Evolutionary conservation across 2,888 invertebrate species (phyloP).

Genomic region (Xylophagus ater): DNA sequence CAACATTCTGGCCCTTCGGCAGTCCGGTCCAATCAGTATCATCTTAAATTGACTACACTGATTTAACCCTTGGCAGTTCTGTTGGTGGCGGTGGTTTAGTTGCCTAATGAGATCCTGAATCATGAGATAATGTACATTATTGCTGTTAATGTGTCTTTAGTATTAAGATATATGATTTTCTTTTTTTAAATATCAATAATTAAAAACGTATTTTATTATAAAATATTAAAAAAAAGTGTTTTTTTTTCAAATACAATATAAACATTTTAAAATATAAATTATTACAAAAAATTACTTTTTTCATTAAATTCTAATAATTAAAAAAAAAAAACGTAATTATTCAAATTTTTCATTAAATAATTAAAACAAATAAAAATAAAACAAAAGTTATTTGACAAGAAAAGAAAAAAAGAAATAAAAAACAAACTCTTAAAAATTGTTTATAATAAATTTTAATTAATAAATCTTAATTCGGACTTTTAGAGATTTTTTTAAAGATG

Average conservation of each 20-base stretch:
- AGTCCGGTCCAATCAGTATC: too few species aligned
- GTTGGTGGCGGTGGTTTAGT: too few species aligned
- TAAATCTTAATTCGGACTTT: too few species aligned
- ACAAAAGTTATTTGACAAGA: constrained; percentile 7
- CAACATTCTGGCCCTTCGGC: too few species aligned
- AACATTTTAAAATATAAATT: constrained; percentile 12
- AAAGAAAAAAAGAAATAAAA: background rate
- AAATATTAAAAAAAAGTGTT: background rate
- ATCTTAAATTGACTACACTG: too few species aligned
- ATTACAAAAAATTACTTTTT: constrained; percentile 7
- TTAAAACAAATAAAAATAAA: constrained; percentile 8
- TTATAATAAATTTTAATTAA: too few species aligned
- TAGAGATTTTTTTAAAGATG: too few species aligned
- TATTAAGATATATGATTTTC: background rate
- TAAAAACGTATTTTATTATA: background rate
- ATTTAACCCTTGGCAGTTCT: too few species aligned
- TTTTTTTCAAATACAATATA: constrained; percentile 2
- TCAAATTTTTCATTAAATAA: too few species aligned
- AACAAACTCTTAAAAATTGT: too few species aligned
- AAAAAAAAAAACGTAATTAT: constrained; percentile 9
- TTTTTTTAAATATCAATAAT: background rate
- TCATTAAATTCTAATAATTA: constrained; percentile 3
- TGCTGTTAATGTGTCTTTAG: background rate
- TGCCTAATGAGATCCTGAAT: too few species aligned
- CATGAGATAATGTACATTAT: background rate